Base-by-base conservation (phyloP, 1,140 invertebrate genomes). In the Phocides pigmalion region DNA sequence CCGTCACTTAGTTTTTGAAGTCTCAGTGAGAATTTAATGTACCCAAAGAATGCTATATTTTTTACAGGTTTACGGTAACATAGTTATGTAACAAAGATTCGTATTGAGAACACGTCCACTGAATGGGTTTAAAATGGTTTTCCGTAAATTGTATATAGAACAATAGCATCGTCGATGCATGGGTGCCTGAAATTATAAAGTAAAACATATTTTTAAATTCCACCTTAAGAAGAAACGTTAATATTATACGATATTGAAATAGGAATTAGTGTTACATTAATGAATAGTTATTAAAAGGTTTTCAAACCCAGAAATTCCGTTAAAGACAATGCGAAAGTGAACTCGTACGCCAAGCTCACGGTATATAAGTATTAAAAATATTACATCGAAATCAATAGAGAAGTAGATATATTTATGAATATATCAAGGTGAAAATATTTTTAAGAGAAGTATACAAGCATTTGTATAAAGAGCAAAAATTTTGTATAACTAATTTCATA, bases 31-130 rank as follows among this genome's bases (percentile, higher is more conserved):
- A 73, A 69, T 66, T 66, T 70, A 79, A 79, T 81, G 78, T 88
- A 85, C 74, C 81, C 79, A 78, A 82, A 81, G 74, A 83, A 84
- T 74, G 79, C 76, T 83, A 82, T 89, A 89, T 89, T 89, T 89
- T 89, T 89, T 87, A 82, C 84, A 87, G 80, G 81, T 89, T 85
- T 89, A 89, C 76, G 78, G 73, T 82, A 79, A 75, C 72, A 74
- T 77, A 80, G 79, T 74, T 73, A 70, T 82, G 68, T 64, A 75
- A 72, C 71, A 72, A 81, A 74, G 68, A 80, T 67, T 79, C 80
- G 76, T 75, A 76, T 72, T 69, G 66, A 71, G 58, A 80, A 84
- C 71, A 84, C 87, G 85, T 88, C 84, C 87, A 85, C 81, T 76
- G 68, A 66, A 78, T 73, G 69, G 77, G 66, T 74, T 68, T 66